A percentile compares a stretch with the other conserved stretches of the same genome.
phyloP scores from a whole-genome alignment of 2,113 vertebrate genomes.

The Corythornis vintsioides region DNA sequence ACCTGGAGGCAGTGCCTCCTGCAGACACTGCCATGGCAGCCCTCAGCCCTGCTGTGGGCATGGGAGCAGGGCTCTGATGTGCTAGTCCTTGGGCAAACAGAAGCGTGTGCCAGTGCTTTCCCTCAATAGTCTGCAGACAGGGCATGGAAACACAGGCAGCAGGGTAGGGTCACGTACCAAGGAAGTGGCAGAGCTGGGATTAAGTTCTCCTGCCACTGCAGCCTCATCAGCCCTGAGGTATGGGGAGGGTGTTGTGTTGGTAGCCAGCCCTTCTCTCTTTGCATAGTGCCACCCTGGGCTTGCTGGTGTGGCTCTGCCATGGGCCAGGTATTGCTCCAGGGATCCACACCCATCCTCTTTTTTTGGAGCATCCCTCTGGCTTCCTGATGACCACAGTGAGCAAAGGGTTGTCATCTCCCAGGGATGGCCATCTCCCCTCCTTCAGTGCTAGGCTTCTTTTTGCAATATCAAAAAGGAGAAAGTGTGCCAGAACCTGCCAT shows the following conservation, averaged over 20 bases:
- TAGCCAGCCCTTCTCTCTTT: not conserved
- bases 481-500: constrained; percentile 18
- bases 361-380: not conserved
- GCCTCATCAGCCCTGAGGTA: not conserved
- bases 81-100: not conserved
- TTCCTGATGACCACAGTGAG: not conserved
- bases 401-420: not conserved
- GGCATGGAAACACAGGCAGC: not conserved
- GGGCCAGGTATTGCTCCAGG: not conserved
- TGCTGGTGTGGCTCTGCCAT: not conserved
- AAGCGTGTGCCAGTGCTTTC: accelerated
- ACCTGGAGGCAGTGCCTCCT: not conserved
- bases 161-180: accelerated
- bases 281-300: not conserved
- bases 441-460: not conserved
- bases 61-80: not conserved
- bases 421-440: not conserved
- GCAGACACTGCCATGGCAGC: not conserved
- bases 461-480: not conserved
- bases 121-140: not conserved
- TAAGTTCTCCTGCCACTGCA: not conserved
- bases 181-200: not conserved
- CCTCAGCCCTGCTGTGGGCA: accelerated
- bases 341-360: not conserved
- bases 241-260: not conserved